Base-by-base conservation (phyloP, 1,140 invertebrate species). In the Acyrthosiphon pisum region DNA sequence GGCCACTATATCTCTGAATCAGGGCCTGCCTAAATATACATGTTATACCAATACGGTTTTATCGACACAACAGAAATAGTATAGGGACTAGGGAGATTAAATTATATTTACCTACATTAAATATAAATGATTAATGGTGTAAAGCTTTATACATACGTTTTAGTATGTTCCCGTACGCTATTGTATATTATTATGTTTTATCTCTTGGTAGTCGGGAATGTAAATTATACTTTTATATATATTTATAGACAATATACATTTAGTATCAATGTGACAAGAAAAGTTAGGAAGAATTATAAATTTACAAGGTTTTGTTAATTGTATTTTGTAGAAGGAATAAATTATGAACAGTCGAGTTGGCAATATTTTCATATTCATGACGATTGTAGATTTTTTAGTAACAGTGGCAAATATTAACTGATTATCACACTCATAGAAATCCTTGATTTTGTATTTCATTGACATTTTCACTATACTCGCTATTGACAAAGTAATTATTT, bases 401-500 rank as follows among this genome's bases (percentile, higher is more conserved):
- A n/a, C 60, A n/a, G n/a, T 76, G n/a, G n/a, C 30, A 76, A 76
- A n/a, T 76, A 35, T 76, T 76, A 18, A 76, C 14, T 35, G 6
- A n/a, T n/a, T 76, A 6, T n/a, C 60, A 76, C n/a, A 76, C n/a
- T 76, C 18, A n/a, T n/a, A n/a, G 14, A 76, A 76, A 76, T 18
- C 60, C 60, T 76, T n/a, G 30, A 4, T 18, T n/a, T 68, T 68
- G 14, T n/a, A n/a, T 76, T 76, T 68, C 20, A n/a, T 76, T 76
- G 4, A 76, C 4, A n/a, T 76, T 76, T 76, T 76, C n/a, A 76
- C 30, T 53, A 53, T 76, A 76, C n/a, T n/a, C 4, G 60, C 4
- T 76, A 76, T 76, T 76, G 60, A 18, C 60, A 35, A 76, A 76
- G n/a, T 76, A n/a, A 76, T 76, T 76, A 76, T 76, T 76, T 76